phyloP scores from a whole-genome alignment of 1,140 invertebrate genomes.

The Aphaenogaster rudis region DNA sequence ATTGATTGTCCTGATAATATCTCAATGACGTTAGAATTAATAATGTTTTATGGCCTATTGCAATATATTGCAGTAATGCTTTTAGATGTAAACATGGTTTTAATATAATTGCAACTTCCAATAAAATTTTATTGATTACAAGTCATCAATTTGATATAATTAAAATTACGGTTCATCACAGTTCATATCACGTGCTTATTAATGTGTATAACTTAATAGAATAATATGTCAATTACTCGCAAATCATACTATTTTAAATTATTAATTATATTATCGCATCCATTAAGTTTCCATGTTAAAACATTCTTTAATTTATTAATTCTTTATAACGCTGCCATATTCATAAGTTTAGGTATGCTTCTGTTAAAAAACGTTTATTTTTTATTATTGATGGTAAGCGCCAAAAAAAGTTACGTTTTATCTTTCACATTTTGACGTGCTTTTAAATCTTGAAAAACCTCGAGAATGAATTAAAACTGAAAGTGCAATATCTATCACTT shows the following conservation, averaged over 20 bases:
- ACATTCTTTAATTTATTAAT: background rate
- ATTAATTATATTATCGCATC: background rate
- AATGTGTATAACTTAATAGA: background rate
- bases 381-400: background rate
- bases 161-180: background rate
- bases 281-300: background rate
- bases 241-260: background rate
- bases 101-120: background rate
- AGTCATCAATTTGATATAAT: background rate
- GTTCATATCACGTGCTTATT: background rate
- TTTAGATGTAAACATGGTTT: background rate
- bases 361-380: background rate
- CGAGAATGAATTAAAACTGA: background rate
- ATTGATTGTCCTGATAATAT: too few relatives aligned
- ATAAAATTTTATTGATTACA: background rate
- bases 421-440: background rate
- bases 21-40: background rate
- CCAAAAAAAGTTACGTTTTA: background rate
- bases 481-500: background rate
- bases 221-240: background rate
- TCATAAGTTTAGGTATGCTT: background rate
- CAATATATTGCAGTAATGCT: background rate
- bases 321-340: background rate
- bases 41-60: background rate
- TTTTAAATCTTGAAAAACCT: constrained; percentile 12